phyloP scores from a whole-genome alignment of 2,888 invertebrate genomes.

The Parascotia fuliginaria region DNA sequence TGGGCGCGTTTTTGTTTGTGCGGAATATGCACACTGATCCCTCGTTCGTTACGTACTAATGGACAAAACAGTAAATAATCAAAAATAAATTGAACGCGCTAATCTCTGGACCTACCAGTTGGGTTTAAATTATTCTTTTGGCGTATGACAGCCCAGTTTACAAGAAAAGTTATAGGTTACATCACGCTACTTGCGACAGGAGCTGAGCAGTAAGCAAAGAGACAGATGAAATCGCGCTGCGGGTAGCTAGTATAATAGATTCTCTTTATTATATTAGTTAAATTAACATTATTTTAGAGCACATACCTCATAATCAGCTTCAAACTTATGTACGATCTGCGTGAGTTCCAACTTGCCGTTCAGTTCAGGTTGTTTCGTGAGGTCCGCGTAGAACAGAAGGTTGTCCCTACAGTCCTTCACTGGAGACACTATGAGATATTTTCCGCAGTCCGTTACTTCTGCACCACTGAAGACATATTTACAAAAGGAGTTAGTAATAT shows the following conservation, averaged over 20 bases:
- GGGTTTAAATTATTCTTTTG: too few species aligned
- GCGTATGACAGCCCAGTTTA: too few species aligned
- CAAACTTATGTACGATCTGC: constrained; percentile 94
- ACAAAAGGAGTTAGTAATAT: too few species aligned
- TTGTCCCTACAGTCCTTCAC: constrained; percentile 97
- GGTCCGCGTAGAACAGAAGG: constrained; percentile 93
- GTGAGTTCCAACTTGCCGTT: constrained; percentile 88
- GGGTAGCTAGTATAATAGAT: too few species aligned
- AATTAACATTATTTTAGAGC: too few species aligned
- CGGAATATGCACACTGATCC: constrained; percentile 93
- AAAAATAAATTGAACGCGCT: too few species aligned
- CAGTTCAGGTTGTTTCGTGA: constrained; percentile 88
- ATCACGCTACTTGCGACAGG: too few species aligned
- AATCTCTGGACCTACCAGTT: too few species aligned
- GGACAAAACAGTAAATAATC: constrained; percentile 21
- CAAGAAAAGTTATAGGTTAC: too few species aligned
- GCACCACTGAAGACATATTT: constrained; percentile 87
- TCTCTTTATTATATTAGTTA: too few species aligned
- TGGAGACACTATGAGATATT: constrained; percentile 93
- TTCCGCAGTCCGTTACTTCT: constrained; percentile 95
- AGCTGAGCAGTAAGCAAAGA: too few species aligned
- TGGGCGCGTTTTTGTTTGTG: constrained; percentile 97
- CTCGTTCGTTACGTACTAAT: constrained; percentile 95
- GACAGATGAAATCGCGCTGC: too few species aligned
- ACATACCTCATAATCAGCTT: constrained; percentile 96